phyloP scores from a whole-genome alignment of 2,797 vertebrate species.

The Enteromius argenteus region DNA sequence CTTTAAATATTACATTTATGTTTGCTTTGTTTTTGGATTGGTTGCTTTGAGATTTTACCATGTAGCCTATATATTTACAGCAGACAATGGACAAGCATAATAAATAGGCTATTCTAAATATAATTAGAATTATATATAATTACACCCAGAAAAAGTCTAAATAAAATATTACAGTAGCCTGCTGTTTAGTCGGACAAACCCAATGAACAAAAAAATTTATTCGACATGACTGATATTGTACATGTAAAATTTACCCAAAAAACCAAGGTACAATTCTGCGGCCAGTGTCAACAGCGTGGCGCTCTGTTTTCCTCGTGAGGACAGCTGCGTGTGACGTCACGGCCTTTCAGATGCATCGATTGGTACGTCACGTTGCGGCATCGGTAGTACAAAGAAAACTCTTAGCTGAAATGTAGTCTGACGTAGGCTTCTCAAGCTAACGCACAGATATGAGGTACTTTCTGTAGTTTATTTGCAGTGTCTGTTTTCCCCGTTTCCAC shows the following conservation, averaged over 20 bases:
- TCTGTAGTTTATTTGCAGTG: neutral
- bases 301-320: neutral
- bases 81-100: neutral
- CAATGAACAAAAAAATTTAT: neutral
- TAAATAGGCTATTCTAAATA: neutral
- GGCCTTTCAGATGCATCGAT: neutral
- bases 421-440: neutral
- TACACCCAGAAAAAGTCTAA: neutral
- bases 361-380: slow-evolving; percentile 29
- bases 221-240: neutral
- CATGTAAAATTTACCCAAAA: neutral
- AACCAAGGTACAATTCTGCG: neutral
- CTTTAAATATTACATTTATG: neutral
- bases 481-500: neutral
- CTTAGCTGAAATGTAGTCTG: neutral
- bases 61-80: neutral
- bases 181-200: neutral
- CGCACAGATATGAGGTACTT: too few species aligned
- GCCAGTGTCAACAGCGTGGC: neutral
- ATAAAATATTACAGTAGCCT: neutral
- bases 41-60: neutral
- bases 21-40: neutral
- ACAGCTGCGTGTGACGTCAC: slow-evolving; percentile 20
- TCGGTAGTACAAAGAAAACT: neutral
- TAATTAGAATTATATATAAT: neutral